These are phyloP conservation scores for Ladona fulva DNA, from an alignment of 1,140 invertebrate species.

Conservation along the genomic window DNA sequence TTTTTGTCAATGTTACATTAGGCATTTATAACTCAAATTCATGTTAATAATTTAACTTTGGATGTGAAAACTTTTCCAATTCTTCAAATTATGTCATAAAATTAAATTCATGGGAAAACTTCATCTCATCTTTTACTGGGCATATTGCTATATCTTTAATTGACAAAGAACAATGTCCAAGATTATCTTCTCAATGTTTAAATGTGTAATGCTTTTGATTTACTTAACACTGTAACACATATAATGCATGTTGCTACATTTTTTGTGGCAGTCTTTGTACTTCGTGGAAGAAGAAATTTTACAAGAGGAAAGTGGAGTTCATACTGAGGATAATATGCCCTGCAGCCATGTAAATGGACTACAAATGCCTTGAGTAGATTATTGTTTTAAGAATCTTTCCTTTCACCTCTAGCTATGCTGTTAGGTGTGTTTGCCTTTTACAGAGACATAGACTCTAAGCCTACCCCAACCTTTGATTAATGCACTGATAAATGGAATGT, in stretches of 20 bases:
- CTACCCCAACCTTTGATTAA: neutral
- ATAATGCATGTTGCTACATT: constrained; percentile 15
- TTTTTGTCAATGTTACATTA: too few species aligned
- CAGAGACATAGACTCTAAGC: neutral
- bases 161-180: too few species aligned
- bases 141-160: too few species aligned
- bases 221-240: neutral
- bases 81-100: too few species aligned
- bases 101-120: too few species aligned
- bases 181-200: neutral
- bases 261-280: constrained; percentile 14
- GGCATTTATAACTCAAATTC: too few species aligned
- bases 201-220: neutral
- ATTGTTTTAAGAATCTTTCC: constrained; percentile 10
- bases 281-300: neutral
- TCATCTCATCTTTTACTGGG: too few species aligned
- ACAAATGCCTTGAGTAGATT: constrained; percentile 10
- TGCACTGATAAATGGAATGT: neutral
- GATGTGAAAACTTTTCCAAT: too few species aligned
- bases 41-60: too few species aligned
- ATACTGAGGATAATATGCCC: neutral
- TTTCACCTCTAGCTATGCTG: neutral
- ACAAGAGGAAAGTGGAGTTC: neutral
- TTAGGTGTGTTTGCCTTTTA: neutral
- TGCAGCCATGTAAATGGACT: constrained; percentile 5